Base-by-base conservation (phyloP, 2,888 invertebrate genomes). In the Papilio elwesi region DNA sequence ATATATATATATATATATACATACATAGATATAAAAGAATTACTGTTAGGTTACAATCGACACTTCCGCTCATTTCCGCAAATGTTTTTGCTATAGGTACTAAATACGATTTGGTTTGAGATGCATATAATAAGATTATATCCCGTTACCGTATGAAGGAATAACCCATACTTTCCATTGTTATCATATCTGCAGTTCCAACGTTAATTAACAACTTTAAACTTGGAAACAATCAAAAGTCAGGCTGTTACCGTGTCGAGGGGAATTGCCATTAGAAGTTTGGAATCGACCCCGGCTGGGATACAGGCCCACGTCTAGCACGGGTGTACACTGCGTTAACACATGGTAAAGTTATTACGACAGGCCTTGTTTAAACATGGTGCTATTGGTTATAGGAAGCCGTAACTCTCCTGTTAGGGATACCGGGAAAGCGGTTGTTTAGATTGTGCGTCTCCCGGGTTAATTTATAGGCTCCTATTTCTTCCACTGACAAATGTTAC, bases 311-410 rank as follows among this genome's bases (percentile, higher is more conserved):
- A 57, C 48, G 43, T 49, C 69, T 11, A 48, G 38, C 62, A 36
- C 12, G 15, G 52, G 68, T 67, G 62, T 62, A 59, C 48, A 47
- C 47, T 51, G 52, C 52, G 69, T 69, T 73, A 65, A 69, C 73
- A 72, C 72, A 63, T 68, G 72, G 53, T 68, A 47, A 63, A 68
- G 68, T 68, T 72, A 72, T 63, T 53, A 53, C 71, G 67, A 48
- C 57, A 51, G 13, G 71, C 49, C 51, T 59, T 72, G 72, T 68
- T 63, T 57, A 68, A 72, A 68, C 73, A 57, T 2, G 65, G 57
- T 62, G 47, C 47, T 69, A 73, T 73, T 57, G 73, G 73, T 73
- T 73, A 69, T 73, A 69, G 73, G 73, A 73, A 73, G 73, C 73
- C 65, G 69, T 69, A 69, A 68, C 68, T 69, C 65, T 52, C 68